Conservation (phyloP, 2,797 vertebrate species). For the Gambusia yucatana region DNA sequence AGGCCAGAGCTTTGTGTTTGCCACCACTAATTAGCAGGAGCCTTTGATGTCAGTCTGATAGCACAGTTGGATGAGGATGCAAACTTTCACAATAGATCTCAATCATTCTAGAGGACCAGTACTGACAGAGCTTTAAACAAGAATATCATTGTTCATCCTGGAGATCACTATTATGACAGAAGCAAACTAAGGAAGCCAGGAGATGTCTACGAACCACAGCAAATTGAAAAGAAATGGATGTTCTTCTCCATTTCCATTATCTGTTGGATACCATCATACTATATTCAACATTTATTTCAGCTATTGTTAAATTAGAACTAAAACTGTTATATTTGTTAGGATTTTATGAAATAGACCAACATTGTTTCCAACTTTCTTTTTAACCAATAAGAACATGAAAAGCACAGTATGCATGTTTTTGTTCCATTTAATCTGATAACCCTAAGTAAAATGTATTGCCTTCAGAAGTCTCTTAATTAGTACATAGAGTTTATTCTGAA, state of each 20-base stretch:
- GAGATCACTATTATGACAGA: neutral
- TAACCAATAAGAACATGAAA: neutral
- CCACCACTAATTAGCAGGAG: slow-evolving; percentile 58
- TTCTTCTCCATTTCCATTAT: neutral
- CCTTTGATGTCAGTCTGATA: slow-evolving; percentile 65
- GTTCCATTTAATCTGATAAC: neutral
- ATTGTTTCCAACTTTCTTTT: neutral
- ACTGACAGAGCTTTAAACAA: slow-evolving; percentile 13
- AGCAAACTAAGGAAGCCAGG: neutral
- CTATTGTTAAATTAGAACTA: neutral
- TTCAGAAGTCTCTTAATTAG: neutral
- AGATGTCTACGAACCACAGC: neutral
- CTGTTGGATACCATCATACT: neutral
- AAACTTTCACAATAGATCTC: slow-evolving; percentile 60
- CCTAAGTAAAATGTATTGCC: neutral
- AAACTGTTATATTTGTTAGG: neutral
- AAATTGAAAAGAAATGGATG: neutral
- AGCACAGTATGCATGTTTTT: neutral
- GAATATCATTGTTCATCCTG: slow-evolving; percentile 18
- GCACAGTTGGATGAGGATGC: slow-evolving; percentile 11
- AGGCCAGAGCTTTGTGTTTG: slow-evolving; percentile 52
- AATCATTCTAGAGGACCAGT: slow-evolving; percentile 4
- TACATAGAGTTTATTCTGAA: neutral
- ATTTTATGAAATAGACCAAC: neutral
- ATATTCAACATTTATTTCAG: neutral